A percentile compares a stretch with the other conserved stretches of the same genome.
phyloP scores from a whole-genome alignment of 64 coral and sea anemone species.

The Pachyseris speciosa region DNA sequence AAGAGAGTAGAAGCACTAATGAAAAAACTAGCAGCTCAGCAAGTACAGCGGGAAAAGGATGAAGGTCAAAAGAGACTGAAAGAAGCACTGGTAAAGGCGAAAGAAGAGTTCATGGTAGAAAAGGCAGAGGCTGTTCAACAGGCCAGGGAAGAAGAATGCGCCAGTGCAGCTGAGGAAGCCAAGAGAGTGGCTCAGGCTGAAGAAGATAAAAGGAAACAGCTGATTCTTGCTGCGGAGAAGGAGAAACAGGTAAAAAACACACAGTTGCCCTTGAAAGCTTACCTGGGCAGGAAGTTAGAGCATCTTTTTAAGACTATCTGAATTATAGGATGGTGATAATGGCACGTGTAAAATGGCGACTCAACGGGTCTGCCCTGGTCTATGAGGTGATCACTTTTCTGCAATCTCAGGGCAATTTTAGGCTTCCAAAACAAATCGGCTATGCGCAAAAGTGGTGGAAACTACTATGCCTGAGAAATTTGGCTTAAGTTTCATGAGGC shows the following conservation, averaged over 20 bases:
- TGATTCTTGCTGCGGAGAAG: slow-evolving; percentile 89
- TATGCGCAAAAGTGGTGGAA: too few species aligned
- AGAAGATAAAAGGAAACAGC: slow-evolving; percentile 81
- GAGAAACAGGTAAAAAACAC: slow-evolving; percentile 85
- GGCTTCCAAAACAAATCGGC: too few species aligned
- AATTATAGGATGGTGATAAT: too few species aligned
- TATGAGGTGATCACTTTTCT: too few species aligned
- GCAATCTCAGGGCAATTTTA: too few species aligned
- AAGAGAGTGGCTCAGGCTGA: slow-evolving; percentile 62
- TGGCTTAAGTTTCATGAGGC: too few species aligned
- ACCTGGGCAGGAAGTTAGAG: too few species aligned
- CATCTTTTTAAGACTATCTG: too few species aligned
- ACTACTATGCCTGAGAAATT: too few species aligned
- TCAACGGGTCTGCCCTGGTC: too few species aligned
- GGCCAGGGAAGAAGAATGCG: slow-evolving; percentile 51
- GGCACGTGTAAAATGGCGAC: too few species aligned
- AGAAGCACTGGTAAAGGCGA: slow-evolving; percentile 71
- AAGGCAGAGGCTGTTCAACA: slow-evolving; percentile 61
- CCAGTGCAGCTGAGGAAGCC: slow-evolving; percentile 50
- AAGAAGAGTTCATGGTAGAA: slow-evolving; percentile 74
- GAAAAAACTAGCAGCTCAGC: slow-evolving; percentile 92
- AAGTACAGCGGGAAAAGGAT: slow-evolving; percentile 90
- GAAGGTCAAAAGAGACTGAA: slow-evolving; percentile 77
- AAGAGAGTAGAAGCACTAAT: slow-evolving; percentile 93
- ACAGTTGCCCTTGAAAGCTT: background rate